phyloP scores from a whole-genome alignment of 92 coral and sea anemone genomes.

The Montipora capitata region DNA sequence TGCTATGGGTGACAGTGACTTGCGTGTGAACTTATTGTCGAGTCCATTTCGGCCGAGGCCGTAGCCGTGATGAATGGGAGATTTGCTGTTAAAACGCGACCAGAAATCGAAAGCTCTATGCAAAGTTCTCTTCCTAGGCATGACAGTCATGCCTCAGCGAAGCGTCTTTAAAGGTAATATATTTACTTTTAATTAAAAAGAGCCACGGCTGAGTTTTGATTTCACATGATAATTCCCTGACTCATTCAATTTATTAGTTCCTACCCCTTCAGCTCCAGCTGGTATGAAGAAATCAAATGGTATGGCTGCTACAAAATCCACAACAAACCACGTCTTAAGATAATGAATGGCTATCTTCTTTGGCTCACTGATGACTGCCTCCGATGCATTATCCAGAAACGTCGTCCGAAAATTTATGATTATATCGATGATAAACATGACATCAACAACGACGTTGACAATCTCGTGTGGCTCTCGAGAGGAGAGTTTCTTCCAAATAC shows the following conservation, averaged over 20 bases:
- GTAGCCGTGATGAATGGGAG: too few species aligned
- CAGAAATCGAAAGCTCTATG: too few species aligned
- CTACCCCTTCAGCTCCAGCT: constrained; percentile 67
- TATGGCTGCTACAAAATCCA: constrained; percentile 89
- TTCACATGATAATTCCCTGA: background rate
- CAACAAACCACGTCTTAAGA: constrained; percentile 84
- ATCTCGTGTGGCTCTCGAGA: constrained; percentile 65
- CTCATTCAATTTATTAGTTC: background rate
- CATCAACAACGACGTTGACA: constrained; percentile 77
- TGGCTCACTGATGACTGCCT: constrained; percentile 75
- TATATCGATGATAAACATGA: constrained; percentile 86
- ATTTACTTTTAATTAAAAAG: too few species aligned
- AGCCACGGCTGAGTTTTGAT: too few species aligned
- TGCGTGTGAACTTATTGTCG: too few species aligned
- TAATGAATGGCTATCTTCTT: constrained; percentile 87
- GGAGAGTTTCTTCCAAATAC: constrained; percentile 43
- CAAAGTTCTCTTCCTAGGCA: too few species aligned
- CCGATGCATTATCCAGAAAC: constrained; percentile 69
- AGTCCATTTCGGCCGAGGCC: too few species aligned
- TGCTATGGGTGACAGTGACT: too few species aligned
- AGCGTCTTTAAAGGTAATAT: too few species aligned
- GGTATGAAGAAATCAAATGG: constrained; percentile 86
- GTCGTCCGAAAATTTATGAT: constrained; percentile 92
- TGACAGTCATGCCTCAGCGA: too few species aligned
- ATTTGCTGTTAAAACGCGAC: too few species aligned